Evolutionary conservation across 2,888 invertebrate species (phyloP), one percentile per base, ranked within the genome.

Genomic region (Scotopteryx bipunctaria): DNA sequence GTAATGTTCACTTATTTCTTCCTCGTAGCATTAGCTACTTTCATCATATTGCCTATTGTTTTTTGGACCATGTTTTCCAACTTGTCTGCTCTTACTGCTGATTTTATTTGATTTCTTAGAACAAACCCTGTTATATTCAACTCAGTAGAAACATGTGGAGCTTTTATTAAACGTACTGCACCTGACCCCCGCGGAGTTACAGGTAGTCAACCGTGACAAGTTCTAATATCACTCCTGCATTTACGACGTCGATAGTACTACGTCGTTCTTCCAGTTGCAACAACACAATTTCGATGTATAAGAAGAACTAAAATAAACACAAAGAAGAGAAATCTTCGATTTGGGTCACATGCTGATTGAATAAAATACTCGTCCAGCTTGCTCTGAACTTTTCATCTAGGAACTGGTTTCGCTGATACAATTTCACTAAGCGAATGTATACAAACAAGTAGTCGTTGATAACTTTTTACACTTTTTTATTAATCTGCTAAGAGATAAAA

Each of bases 301-400:
- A 1, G 31, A 45, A 31, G 21, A 47, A 56, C 31, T 48, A 53
- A 53, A 51, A 51, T 53, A 69, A 76, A 76, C 76, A 84, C 82
- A 82, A 81, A 79, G 82, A 88, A 84, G 88, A 88, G 88, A 89
- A 89, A 89, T 87, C 85, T 81, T 74, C 71, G 81, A 90, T 88
- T 86, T 89, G 89, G 89, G 89, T 90, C 89, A 90, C 88, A 89
- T 87, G 88, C 86, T 86, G 89, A 86, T 86, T 80, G 79, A 80
- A 44, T 53, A 53, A 78, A 79, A 76, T 69, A 78, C 68, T 69
- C 71, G 71, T 77, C 63, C 76, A 78, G 76, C 74, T 78, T 66
- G 67, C 65, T 69, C 64, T 59, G 52, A 61, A 63, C 59, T 64
- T 58, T 59, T 59, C 49, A 45, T 45, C 40, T 38, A 45, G 47